Percentiles rank a stretch among this genome's conserved stretches.
Conservation (phyloP, 2,888 invertebrate genomes). For the Gerris lacustris region DNA sequence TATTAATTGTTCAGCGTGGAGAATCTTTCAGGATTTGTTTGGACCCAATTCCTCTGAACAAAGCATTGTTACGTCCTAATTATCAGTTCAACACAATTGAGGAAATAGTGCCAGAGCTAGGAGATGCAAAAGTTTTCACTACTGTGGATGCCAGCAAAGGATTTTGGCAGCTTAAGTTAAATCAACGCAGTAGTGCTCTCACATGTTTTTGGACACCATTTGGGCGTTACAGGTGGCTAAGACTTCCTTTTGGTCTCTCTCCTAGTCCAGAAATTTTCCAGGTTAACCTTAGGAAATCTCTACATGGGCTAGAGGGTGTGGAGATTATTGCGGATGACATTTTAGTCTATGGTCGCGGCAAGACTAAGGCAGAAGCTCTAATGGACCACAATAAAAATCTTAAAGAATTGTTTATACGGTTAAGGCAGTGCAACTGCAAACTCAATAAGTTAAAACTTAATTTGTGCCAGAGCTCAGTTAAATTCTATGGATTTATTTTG, state of each 20-base stretch:
- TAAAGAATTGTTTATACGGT: background rate
- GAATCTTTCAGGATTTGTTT: background rate
- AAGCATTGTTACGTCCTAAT: background rate
- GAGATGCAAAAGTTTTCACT: background rate
- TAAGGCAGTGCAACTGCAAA: no score
- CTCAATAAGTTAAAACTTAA: no score
- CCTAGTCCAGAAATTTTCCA: background rate
- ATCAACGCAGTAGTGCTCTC: background rate
- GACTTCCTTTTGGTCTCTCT: background rate
- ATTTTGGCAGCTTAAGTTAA: background rate
- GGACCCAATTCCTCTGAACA: background rate
- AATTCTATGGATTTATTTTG: constrained; percentile 12
- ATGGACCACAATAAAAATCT: background rate
- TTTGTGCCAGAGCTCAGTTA: no score
- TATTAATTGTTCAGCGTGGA: background rate
- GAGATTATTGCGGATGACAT: background rate
- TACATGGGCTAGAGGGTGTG: background rate
- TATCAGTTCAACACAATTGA: background rate
- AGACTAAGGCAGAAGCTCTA: background rate
- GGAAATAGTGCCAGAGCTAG: background rate
- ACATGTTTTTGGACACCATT: background rate
- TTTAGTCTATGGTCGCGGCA: background rate
- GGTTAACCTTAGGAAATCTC: background rate
- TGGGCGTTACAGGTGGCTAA: background rate
- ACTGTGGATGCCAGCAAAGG: background rate